Base-by-base conservation (phyloP, 2,113 vertebrate genomes). In the Oriolus oriolus region DNA sequence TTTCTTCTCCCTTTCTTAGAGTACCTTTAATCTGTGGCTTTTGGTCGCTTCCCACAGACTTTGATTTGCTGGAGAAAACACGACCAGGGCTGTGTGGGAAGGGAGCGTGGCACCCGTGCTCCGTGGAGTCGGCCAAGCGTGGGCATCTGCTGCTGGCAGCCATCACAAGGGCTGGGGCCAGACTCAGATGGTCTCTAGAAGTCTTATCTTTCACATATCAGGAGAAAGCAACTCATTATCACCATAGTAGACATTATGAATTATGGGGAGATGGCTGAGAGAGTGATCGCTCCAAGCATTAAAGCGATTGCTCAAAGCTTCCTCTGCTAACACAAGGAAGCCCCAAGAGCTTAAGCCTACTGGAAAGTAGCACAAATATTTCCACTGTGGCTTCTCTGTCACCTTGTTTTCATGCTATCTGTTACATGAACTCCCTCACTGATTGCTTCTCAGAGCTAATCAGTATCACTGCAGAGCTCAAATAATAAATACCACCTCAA, bases 61-160 rank as follows among this genome's bases (percentile, higher is more conserved):
- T 59, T 1, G 2, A 20, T 53, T 76, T 35, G 13, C 37, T 53
- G 49, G 44, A 45, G 30, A 13, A 14, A 82, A 56, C 20, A n/a
- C 0, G 13, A 54, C 31, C 20, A 33, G 6, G 17, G 28, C 3
- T 22, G 10, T 18, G 44, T 45, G 49, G 65, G 44, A 59, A n/a
- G 44, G 69, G 47, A 70, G 8, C 0, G 0, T 6, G 21, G 49
- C 35, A 26, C 35, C 21, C 1, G 16, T 1, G 70, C 66, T 76
- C 70, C 4, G 1, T 4, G 13, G 63, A 35, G 16, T 11, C 20
- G 71, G 59, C 60, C 53, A 13, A 57, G 27, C 0, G 0, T 7
- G 70, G 27, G 60, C 49, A 75, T 28, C 87, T 52, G 7, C 8
- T 37, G 30, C 65, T 87, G 61, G 26, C 52, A 79, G 47, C 74